Conservation (phyloP, 2,113 vertebrate genomes). For the Meriones unguiculatus region DNA sequence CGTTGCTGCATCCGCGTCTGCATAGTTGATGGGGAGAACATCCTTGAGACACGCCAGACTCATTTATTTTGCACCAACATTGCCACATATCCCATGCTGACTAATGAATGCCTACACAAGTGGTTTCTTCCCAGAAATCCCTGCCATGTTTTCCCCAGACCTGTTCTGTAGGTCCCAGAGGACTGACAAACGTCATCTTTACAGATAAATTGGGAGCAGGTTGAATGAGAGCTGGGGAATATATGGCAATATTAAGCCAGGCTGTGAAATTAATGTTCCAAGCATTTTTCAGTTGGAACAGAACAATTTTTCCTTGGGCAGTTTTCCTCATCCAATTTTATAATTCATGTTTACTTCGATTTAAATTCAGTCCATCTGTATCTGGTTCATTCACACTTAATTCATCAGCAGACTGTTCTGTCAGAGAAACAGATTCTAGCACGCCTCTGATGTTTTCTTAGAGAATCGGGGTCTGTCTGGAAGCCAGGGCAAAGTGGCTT, state of each 20-base stretch:
- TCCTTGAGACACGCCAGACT: conserved; percentile 2
- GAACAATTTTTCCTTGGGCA: conserved; percentile 66
- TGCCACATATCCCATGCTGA: background rate
- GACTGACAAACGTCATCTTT: conserved; percentile 19
- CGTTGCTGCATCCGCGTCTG: background rate
- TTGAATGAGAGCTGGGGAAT: conserved; percentile 36
- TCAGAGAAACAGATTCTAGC: conserved; percentile 11
- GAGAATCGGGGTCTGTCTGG: background rate
- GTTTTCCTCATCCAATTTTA: conserved; percentile 69
- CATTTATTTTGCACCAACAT: conserved; percentile 29
- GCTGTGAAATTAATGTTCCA: conserved; percentile 64
- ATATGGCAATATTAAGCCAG: conserved; percentile 38
- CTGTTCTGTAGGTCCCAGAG: background rate
- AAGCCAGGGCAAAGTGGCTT: background rate
- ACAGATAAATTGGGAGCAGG: conserved; percentile 36
- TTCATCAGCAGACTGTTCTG: conserved; percentile 59
- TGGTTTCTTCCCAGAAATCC: conserved; percentile 52
- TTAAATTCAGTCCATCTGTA: conserved; percentile 73
- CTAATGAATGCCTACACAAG: conserved; percentile 38
- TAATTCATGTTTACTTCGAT: conserved; percentile 77
- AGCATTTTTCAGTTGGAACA: conserved; percentile 68
- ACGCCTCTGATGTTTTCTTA: background rate
- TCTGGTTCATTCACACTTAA: conserved; percentile 77
- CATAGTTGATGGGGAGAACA: background rate
- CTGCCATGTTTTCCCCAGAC: background rate